Evolutionary conservation across 2,888 invertebrate species (phyloP).

Genomic region (Leucophenga maculata): DNA sequence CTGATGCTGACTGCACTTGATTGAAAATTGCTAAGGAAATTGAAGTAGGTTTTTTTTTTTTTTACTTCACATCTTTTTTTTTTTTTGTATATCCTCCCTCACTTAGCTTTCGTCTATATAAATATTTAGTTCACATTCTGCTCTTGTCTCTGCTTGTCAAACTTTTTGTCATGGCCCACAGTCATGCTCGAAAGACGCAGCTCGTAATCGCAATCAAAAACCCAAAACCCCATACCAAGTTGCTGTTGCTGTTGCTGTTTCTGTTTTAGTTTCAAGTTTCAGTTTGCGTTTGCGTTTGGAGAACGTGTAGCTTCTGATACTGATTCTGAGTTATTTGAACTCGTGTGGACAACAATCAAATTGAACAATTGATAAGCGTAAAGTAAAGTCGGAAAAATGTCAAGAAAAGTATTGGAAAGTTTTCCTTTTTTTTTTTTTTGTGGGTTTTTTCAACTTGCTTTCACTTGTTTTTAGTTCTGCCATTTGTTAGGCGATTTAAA

Average conservation of each 20-base stretch:
- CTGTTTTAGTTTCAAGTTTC: too few relatives aligned
- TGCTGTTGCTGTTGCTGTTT: too few relatives aligned
- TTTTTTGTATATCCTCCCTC: background rate
- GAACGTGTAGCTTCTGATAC: background rate
- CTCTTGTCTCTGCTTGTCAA: too few relatives aligned
- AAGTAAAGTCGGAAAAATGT: background rate
- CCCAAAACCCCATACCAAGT: too few relatives aligned
- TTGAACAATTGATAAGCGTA: constrained; percentile 15
- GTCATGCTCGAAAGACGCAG: background rate
- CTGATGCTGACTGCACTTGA: background rate
- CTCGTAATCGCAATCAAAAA: background rate
- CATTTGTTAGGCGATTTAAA: too few relatives aligned
- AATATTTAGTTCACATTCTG: too few relatives aligned
- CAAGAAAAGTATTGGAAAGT: too few relatives aligned
- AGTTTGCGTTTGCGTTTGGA: too few relatives aligned
- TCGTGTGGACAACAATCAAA: constrained; percentile 9
- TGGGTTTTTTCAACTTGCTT: too few relatives aligned
- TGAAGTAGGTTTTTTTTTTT: background rate
- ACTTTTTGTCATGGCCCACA: too few relatives aligned
- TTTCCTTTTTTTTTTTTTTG: too few relatives aligned
- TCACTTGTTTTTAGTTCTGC: too few relatives aligned
- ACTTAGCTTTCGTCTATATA: background rate
- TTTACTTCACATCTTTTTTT: background rate
- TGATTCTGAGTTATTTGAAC: constrained; percentile 9
- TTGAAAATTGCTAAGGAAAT: constrained; percentile 13